Conservation (phyloP, 2,113 vertebrate species). For the Athene cunicularia region DNA sequence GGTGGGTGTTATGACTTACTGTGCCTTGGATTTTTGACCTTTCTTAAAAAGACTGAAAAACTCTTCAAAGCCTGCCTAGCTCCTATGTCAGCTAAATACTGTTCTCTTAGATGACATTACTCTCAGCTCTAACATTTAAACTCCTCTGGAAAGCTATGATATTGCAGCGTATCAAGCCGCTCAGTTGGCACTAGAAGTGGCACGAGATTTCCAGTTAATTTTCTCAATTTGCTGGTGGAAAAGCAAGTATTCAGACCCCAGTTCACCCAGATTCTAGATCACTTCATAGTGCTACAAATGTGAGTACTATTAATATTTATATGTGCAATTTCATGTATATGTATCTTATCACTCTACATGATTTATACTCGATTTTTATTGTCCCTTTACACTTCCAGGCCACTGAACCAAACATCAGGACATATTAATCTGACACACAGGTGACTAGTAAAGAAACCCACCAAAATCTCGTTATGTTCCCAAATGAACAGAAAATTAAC, state of each 20-base stretch:
- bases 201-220: background rate
- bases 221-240: background rate
- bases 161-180: background rate
- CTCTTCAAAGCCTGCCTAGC: background rate
- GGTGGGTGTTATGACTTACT: accelerated
- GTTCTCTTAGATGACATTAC: background rate
- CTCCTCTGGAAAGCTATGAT: background rate
- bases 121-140: background rate
- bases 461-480: background rate
- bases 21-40: background rate
- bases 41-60: background rate
- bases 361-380: background rate
- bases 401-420: background rate
- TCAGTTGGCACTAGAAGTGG: background rate
- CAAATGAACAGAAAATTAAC: background rate
- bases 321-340: background rate
- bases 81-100: background rate
- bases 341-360: background rate
- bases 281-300: background rate
- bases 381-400: background rate
- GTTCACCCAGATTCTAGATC: background rate
- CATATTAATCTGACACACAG: background rate
- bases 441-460: background rate
- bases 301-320: background rate
- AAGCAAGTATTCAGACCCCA: background rate